Base-by-base conservation (phyloP, 2,797 vertebrate genomes). In the Microcaecilia unicolor region DNA sequence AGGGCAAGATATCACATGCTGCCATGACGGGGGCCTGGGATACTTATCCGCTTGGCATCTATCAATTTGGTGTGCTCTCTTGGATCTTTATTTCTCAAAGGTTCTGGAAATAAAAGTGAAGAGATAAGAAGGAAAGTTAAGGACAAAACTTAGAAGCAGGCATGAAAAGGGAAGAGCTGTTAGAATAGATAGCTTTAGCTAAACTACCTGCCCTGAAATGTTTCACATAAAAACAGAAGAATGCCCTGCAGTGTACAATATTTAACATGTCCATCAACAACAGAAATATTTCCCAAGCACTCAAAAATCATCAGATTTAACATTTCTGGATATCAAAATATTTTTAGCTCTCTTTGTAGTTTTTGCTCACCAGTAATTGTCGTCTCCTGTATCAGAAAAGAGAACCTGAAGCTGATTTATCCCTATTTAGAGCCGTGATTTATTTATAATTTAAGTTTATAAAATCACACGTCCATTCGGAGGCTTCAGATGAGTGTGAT, bases 31-130 rank as follows among this genome's bases (percentile, higher is more conserved):
- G 42, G 4, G 4, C 28, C 32, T 47, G n/a, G n/a, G n/a, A n/a
- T n/a, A 18, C 24, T 4, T 2, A 35, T 5, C 1, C 25, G 3
- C 26, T 37, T 15, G 18, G 8, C 27, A 31, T 27, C 3, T 14
- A 37, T 5, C 3, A 49, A n/a, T n/a, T n/a, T 13, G 2, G 4
- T 3, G 20, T 2, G 39, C 7, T 2, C 5, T 6, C 21, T 27
- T 15, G 23, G 16, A 33, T 11, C 55, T 9, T 39, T 40, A 3
- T 25, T 35, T 44, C 15, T 46, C 41, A 32, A 57, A 34, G 4
- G 7, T 2, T 25, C 22, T 9, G 36, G 48, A 42, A 6, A 36
- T 15, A 35, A 48, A 48, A 48, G 37, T 22, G 9, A 35, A 31
- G 4, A 2, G 15, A 33, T 1, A 5, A 37, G 23, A 6, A 55